Conservation (phyloP, 1,140 invertebrate species). For the Homarus americanus region DNA sequence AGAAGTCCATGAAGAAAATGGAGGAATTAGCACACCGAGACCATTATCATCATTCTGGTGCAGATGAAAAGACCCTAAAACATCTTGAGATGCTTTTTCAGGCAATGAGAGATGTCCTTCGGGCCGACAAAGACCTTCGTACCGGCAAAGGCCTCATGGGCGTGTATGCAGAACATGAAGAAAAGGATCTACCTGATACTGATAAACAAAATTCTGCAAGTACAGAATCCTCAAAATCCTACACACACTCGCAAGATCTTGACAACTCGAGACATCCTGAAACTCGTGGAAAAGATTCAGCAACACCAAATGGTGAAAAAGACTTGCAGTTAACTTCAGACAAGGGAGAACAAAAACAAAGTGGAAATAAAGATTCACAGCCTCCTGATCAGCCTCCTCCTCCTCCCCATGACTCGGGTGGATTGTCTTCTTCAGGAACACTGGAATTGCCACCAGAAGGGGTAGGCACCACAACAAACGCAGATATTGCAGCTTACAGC, state of each 20-base stretch:
- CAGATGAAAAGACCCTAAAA: slow-evolving; percentile 42
- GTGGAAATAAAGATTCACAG: background rate
- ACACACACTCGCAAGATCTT: background rate
- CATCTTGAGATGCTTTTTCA: slow-evolving; percentile 61
- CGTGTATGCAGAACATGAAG: background rate
- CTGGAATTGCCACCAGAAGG: background rate
- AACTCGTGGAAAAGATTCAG: background rate
- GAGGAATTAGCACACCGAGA: slow-evolving; percentile 45
- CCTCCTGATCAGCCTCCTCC: slow-evolving; percentile 46
- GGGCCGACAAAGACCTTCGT: slow-evolving; percentile 69
- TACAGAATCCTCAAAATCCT: background rate
- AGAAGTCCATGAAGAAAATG: slow-evolving; percentile 62
- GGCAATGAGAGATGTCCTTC: slow-evolving; percentile 65
- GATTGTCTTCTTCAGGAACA: background rate
- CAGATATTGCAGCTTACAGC: background rate
- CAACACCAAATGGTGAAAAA: background rate
- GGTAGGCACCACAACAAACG: background rate
- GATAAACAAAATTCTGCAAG: background rate
- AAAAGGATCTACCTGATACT: background rate
- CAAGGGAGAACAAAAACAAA: background rate
- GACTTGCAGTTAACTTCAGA: background rate
- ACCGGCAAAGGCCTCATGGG: slow-evolving; percentile 59
- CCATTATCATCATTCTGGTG: slow-evolving; percentile 47
- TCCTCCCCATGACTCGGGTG: background rate
- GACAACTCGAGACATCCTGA: background rate